These are phyloP conservation scores for Scolanthus callimorphus DNA, from an alignment of 92 coral and sea anemone species.

Conservation along the genomic window DNA sequence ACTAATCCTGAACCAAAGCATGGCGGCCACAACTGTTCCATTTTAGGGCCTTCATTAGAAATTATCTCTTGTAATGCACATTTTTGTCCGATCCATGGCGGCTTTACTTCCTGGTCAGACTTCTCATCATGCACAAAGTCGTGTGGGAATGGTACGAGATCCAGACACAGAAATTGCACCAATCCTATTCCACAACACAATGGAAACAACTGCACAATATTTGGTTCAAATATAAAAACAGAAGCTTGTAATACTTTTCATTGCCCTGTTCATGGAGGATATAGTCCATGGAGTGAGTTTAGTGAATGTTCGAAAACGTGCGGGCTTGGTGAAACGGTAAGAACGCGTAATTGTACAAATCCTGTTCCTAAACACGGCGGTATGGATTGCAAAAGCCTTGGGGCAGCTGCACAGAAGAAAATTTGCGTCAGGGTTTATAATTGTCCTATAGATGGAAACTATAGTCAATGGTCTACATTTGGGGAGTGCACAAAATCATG, in stretches of 20 bases:
- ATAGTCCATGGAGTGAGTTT: slow-evolving; percentile 48
- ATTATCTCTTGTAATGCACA: slow-evolving; percentile 36
- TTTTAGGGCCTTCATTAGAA: slow-evolving; percentile 48
- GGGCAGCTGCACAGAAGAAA: slow-evolving; percentile 7
- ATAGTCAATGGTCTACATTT: slow-evolving; percentile 54
- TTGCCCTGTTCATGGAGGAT: slow-evolving; percentile 75
- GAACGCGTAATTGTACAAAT: slow-evolving; percentile 52
- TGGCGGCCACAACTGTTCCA: slow-evolving; percentile 60
- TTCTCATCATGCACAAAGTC: slow-evolving; percentile 53
- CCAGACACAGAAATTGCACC: slow-evolving; percentile 52
- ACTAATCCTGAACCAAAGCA: slow-evolving; percentile 58
- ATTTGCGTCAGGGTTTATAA: slow-evolving; percentile 10
- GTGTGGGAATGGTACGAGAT: slow-evolving; percentile 56
- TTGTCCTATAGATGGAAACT: slow-evolving; percentile 78
- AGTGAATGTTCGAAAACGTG: slow-evolving; percentile 47
- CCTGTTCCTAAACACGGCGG: slow-evolving; percentile 65
- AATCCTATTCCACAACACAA: slow-evolving; percentile 66
- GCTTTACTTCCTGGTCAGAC: slow-evolving; percentile 52
- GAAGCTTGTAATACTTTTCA: slow-evolving; percentile 34
- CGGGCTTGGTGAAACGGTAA: slow-evolving; percentile 38
- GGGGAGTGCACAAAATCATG: slow-evolving; percentile 65
- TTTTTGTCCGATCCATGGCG: slow-evolving; percentile 72
- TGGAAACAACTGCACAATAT: slow-evolving; percentile 55
- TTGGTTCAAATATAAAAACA: slow-evolving; percentile 35
- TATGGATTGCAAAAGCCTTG: slow-evolving; percentile 30